These are phyloP conservation scores for Mamestra brassicae DNA, from an alignment of 2,888 invertebrate genomes.

Conservation along the genomic window DNA sequence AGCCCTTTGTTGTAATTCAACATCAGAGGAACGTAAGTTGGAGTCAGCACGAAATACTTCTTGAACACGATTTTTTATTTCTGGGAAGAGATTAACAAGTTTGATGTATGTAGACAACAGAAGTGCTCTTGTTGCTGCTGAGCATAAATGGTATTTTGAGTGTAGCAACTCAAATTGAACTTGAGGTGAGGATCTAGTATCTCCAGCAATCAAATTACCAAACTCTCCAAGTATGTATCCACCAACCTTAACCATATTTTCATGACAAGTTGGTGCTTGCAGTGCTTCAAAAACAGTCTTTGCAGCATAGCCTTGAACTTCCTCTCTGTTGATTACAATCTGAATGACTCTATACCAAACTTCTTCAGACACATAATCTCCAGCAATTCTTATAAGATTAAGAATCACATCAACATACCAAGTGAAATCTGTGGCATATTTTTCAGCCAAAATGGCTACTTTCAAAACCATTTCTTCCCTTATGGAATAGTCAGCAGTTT, in stretches of 20 bases:
- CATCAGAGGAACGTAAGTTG: slow-evolving; percentile 99
- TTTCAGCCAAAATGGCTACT: slow-evolving; percentile 99
- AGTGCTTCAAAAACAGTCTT: slow-evolving; percentile 99
- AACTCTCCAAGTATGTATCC: slow-evolving; percentile 99
- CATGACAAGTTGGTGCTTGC: slow-evolving; percentile 99
- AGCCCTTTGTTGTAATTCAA: slow-evolving; percentile 99
- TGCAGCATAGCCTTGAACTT: slow-evolving; percentile 99
- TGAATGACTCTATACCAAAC: slow-evolving; percentile 99
- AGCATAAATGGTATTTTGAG: slow-evolving; percentile 99
- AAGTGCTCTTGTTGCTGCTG: slow-evolving; percentile 98
- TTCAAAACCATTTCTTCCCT: slow-evolving; percentile 99
- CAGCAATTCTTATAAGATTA: slow-evolving; percentile 99
- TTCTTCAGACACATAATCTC: slow-evolving; percentile 99
- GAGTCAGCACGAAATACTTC: slow-evolving; percentile 98
- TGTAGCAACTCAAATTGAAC: slow-evolving; percentile 99
- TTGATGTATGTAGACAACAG: slow-evolving; percentile 99
- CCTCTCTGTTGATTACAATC: slow-evolving; percentile 99
- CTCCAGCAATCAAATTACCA: slow-evolving; percentile 99
- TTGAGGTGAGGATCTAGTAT: slow-evolving; percentile 98
- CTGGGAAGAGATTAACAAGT: slow-evolving; percentile 99
- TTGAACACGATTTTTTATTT: slow-evolving; percentile 98
- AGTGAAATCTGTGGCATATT: slow-evolving; percentile 99
- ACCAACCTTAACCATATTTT: slow-evolving; percentile 99
- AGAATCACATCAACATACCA: slow-evolving; percentile 99
- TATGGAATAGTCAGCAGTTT: slow-evolving; percentile 99